Percentiles rank a stretch among this genome's conserved stretches.
Conservation (phyloP, 2,888 invertebrate species). For the Nomada ferruginata region DNA sequence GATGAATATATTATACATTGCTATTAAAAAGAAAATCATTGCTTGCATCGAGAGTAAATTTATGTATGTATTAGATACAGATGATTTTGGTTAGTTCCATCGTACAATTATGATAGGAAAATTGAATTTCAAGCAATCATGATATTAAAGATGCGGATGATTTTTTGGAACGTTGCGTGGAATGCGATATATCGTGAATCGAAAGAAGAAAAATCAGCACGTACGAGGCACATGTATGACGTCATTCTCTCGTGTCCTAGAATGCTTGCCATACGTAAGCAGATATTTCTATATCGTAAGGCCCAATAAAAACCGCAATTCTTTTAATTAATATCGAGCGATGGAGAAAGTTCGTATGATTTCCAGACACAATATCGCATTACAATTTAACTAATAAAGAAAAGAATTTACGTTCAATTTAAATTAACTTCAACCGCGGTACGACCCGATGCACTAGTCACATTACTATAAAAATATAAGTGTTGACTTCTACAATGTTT, state of each 20-base stretch:
- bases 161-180: slow-evolving; percentile 40
- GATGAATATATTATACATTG: no score
- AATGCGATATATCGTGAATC: slow-evolving; percentile 51
- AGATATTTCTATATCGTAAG: slow-evolving; percentile 63
- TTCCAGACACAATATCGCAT: not conserved
- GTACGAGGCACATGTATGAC: slow-evolving; percentile 60
- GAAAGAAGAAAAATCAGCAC: slow-evolving; percentile 62
- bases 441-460: no score
- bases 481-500: not conserved
- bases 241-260: slow-evolving; percentile 61
- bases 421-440: not conserved
- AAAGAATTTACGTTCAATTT: slow-evolving; percentile 1
- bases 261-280: slow-evolving; percentile 63
- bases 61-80: no score
- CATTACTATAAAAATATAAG: not conserved
- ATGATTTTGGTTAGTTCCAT: no score
- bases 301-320: slow-evolving; percentile 43
- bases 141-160: slow-evolving; percentile 25
- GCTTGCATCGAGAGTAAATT: no score
- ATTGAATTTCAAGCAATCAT: not conserved
- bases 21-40: no score
- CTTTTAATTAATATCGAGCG: slow-evolving; percentile 44
- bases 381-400: not conserved
- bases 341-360: not conserved
- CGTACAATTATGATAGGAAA: no score